Conservation (phyloP, 2,113 vertebrate species). For the Corythornis cristatus region DNA sequence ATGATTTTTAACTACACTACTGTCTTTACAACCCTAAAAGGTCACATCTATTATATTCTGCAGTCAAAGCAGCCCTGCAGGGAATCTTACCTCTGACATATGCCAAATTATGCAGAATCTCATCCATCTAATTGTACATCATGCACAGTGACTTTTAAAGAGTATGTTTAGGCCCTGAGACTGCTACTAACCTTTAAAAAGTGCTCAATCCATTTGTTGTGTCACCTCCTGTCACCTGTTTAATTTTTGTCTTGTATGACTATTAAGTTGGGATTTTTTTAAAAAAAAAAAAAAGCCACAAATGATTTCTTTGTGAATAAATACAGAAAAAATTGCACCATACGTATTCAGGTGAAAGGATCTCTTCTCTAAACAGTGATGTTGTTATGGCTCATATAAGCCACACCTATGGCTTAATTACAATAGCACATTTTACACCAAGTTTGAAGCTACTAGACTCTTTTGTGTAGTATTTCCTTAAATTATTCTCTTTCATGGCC, state of each 20-base stretch:
- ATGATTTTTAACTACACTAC: neutral
- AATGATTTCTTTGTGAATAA: neutral
- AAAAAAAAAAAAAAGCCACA: neutral
- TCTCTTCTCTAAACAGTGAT: neutral
- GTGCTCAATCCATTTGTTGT: neutral
- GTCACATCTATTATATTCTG: slow-evolving; percentile 5
- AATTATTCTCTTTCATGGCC: neutral
- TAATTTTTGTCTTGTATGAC: neutral
- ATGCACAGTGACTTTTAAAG: slow-evolving; percentile 43
- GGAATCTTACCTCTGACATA: slow-evolving; percentile 17
- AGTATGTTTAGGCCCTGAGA: neutral
- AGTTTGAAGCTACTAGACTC: neutral
- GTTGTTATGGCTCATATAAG: neutral
- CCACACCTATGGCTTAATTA: neutral
- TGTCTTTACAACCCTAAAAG: slow-evolving; percentile 10
- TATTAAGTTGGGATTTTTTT: neutral
- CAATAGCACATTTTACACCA: neutral
- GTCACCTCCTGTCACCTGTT: neutral
- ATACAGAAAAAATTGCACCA: neutral
- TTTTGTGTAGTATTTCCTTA: neutral
- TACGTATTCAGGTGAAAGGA: neutral
- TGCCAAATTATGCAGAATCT: slow-evolving; percentile 43
- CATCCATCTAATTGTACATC: slow-evolving; percentile 47
- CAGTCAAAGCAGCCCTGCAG: slow-evolving; percentile 24
- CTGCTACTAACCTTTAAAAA: slow-evolving; percentile 57